A percentile compares a stretch with the other conserved stretches of the same genome.
phyloP scores from a whole-genome alignment of 2,888 invertebrate genomes.

The Alloplasta piceator region DNA sequence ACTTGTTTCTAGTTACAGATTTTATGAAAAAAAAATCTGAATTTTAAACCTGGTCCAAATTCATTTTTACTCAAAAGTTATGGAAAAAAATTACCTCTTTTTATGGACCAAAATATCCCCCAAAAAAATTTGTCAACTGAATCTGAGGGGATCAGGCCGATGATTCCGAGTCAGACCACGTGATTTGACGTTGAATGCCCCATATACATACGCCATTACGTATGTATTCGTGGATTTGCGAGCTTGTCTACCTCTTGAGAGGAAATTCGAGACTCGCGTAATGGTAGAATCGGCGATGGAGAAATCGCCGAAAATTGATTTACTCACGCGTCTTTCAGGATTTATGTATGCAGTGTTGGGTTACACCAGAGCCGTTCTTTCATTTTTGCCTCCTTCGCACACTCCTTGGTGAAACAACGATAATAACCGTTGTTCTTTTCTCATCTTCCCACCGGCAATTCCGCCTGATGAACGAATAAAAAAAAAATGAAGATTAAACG shows the following conservation, averaged over 20 bases:
- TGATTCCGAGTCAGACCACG: too few species aligned
- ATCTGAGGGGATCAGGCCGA: too few species aligned
- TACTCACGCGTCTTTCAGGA: constrained; percentile 69
- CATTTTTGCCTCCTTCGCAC: constrained; percentile 30
- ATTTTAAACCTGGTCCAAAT: too few species aligned
- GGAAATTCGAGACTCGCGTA: constrained; percentile 60
- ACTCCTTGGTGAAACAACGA: constrained; percentile 36
- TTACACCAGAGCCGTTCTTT: constrained; percentile 61
- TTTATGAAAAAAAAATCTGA: too few species aligned
- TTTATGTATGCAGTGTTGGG: constrained; percentile 72
- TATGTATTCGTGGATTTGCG: constrained; percentile 50
- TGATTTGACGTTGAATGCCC: too few species aligned
- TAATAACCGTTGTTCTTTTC: constrained; percentile 61
- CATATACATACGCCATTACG: constrained; percentile 33
- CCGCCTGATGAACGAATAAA: constrained; percentile 24
- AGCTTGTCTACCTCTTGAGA: constrained; percentile 46
- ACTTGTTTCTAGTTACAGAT: too few species aligned
- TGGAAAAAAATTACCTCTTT: too few species aligned
- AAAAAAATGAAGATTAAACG: constrained; percentile 38
- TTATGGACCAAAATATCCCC: too few species aligned
- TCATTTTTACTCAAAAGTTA: too few species aligned
- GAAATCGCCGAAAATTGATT: constrained; percentile 73
- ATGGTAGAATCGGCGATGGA: constrained; percentile 45
- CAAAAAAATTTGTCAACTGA: too few species aligned
- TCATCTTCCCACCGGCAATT: constrained; percentile 37